These are phyloP conservation scores for Biston betularia DNA, from an alignment of 2,888 invertebrate species.

Conservation along the genomic window DNA sequence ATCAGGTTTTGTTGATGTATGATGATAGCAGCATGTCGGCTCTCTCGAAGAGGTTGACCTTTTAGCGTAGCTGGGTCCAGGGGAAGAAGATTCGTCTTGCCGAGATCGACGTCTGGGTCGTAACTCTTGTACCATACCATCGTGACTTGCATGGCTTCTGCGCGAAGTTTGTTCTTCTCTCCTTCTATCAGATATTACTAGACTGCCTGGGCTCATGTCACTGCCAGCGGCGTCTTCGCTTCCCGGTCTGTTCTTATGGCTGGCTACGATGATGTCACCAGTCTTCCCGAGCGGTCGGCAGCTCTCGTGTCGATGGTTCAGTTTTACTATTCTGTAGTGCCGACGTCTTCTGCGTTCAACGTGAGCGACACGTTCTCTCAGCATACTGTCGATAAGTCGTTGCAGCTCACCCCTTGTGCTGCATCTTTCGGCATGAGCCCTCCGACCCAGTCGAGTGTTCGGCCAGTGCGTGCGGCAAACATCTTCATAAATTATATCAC, in stretches of 20 bases:
- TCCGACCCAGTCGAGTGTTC: conserved; percentile 71
- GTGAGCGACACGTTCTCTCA: conserved; percentile 77
- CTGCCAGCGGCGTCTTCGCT: conserved; percentile 62
- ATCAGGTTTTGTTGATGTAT: conserved; percentile 56
- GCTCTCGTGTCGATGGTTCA: conserved; percentile 77
- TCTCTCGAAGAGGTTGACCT: conserved; percentile 57
- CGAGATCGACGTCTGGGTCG: conserved; percentile 52
- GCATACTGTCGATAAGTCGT: conserved; percentile 74
- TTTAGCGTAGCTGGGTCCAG: conserved; percentile 71
- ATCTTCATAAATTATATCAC: conserved; percentile 82
- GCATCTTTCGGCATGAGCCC: conserved; percentile 68
- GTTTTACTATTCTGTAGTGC: conserved; percentile 79
- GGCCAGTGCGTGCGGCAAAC: conserved; percentile 83
- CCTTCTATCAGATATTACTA: conserved; percentile 54
- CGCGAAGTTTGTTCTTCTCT: conserved; percentile 56
- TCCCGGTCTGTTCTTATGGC: conserved; percentile 70
- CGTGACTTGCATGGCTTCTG: conserved; percentile 63
- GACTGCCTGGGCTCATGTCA: conserved; percentile 63
- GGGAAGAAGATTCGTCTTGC: conserved; percentile 63
- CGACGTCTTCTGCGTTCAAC: conserved; percentile 76
- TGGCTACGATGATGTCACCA: conserved; percentile 81
- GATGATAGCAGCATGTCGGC: conserved; percentile 73
- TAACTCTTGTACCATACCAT: conserved; percentile 55
- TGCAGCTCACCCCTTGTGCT: conserved; percentile 74
- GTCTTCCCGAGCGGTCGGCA: conserved; percentile 77